Evolutionary conservation across 2,797 vertebrate genomes (phyloP), one percentile per base, ranked within the genome.

Genomic region (Otolemur crassicaudatus): DNA sequence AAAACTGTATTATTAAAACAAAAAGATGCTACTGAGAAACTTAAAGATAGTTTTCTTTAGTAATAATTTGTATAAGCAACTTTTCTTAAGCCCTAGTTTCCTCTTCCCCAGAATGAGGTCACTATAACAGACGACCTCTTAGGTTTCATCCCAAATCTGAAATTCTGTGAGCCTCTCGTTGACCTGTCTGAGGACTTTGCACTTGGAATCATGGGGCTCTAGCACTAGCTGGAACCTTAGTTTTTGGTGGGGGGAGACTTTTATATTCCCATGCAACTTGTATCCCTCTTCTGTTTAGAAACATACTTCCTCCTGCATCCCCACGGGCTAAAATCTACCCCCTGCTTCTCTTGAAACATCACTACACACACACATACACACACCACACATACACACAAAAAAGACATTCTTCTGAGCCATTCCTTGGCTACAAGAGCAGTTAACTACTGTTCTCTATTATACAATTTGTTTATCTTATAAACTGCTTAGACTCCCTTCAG

Each of bases 1-100:
- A 94, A 97, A 94, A 43, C 49, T 90, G 43, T 85, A 37, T 83
- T 65, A 87, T 88, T 92, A 85, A 90, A 94, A 88, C 90, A 90
- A 86, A 96, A 85, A 96, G n/a, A 97, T 84, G 81, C 83, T 60
- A 89, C 84, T 63, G 72, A 96, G 72, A 92, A 94, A 84, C 34
- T 73, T 79, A 84, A 94, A 69, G 69, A 63, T 23, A 69, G 34
- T 76, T 96, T 92, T 85, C 69, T 90, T 87, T 31, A 60, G 43
- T 93, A 81, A 75, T 75, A 70, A 76, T 84, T 49, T 46, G 73
- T 67, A 16, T 58, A 31, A 83, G n/a, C 56, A 73, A 46, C 53
- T 85, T 93, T 58, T 81, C 61, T 65, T 75, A 69, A 84, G 34
- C 43, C 75, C 82, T 56, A 5, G 20, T 84, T 96, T 81, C 58